Conservation (phyloP, 2,888 invertebrate genomes). For the Palloptera scutellata region DNA sequence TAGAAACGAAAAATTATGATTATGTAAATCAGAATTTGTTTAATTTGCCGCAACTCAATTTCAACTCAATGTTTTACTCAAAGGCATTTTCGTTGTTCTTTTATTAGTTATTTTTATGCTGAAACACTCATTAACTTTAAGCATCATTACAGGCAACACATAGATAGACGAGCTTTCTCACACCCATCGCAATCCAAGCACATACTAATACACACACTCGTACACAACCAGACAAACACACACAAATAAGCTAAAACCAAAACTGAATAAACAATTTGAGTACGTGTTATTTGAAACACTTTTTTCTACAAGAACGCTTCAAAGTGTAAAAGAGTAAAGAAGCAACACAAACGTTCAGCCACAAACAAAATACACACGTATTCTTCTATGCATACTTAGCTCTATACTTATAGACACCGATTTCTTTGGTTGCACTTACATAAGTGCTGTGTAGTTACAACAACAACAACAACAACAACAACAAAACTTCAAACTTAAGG, state of each 20-base stretch:
- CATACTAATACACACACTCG: too few species aligned
- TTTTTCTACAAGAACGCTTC: conserved; percentile 16
- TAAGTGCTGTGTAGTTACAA: background rate
- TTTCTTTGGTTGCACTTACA: background rate
- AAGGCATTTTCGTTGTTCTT: conserved; percentile 1
- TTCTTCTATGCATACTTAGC: background rate
- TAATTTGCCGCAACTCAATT: conserved; percentile 2
- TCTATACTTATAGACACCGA: background rate
- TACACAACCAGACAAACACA: background rate
- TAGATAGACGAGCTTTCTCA: too few species aligned
- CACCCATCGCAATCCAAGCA: background rate
- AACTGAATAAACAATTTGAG: too few species aligned
- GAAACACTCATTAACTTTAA: background rate
- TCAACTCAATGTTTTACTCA: background rate
- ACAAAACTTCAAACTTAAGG: conserved; percentile 43
- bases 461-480: too few species aligned
- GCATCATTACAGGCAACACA: background rate
- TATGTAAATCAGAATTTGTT: background rate
- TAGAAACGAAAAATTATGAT: too few species aligned
- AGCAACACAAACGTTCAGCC: background rate
- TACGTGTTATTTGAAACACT: too few species aligned
- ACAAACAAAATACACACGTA: too few species aligned
- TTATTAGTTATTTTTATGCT: background rate
- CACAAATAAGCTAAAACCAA: background rate
- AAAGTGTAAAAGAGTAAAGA: conserved; percentile 25